phyloP scores from a whole-genome alignment of 1,140 invertebrate genomes.

The Ephestia elutella region DNA sequence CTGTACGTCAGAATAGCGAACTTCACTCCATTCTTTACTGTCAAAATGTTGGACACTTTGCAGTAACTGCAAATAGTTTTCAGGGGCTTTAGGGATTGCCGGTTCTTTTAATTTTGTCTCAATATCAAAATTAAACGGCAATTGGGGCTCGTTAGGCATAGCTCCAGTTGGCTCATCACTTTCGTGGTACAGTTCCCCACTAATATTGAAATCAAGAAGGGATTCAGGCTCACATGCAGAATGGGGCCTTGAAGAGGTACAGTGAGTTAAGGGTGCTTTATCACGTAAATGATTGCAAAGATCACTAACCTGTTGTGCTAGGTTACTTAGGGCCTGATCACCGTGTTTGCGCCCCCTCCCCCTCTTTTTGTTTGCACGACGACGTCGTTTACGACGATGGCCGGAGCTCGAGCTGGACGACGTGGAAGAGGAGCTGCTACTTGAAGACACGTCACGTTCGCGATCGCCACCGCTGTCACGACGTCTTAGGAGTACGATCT shows the following conservation, averaged over 20 bases:
- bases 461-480: no score
- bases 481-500: no score
- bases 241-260: no score
- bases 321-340: neutral
- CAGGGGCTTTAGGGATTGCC: neutral
- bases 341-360: neutral
- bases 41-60: no score
- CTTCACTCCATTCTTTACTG: no score
- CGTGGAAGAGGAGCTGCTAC: no score
- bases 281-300: neutral
- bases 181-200: neutral
- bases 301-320: constrained; percentile 2
- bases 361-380: neutral
- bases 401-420: no score
- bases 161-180: neutral
- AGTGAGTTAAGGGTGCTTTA: neutral
- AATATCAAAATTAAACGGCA: constrained; percentile 9
- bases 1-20: no score
- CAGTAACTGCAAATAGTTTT: no score
- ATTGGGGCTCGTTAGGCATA: neutral
- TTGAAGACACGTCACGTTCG: no score
- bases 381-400: neutral
- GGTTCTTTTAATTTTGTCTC: constrained; percentile 13
- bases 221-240: neutral
- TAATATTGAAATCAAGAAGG: neutral